phyloP scores from a whole-genome alignment of 1,140 invertebrate genomes.

The Drosophila fuyamai region DNA sequence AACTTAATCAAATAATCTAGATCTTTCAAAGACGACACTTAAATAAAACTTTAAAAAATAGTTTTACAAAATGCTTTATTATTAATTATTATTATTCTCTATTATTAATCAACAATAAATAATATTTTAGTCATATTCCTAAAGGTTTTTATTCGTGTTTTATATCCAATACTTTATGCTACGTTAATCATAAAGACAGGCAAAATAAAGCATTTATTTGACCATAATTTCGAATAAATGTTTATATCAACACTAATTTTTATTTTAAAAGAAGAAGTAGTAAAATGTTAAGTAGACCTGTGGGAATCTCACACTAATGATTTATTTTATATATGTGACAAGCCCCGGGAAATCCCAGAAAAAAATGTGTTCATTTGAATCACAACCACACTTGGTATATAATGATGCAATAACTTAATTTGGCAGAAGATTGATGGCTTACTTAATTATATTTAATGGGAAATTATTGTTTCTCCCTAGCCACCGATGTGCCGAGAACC shows the following conservation, averaged over 20 bases:
- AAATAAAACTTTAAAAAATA: not conserved
- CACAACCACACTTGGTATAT: too few species aligned
- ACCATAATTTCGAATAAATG: too few species aligned
- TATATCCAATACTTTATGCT: not conserved
- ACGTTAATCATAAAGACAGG: not conserved
- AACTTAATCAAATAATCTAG: too few species aligned
- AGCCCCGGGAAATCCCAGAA: not conserved
- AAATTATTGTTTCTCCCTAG: conserved; percentile 14
- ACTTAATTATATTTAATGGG: not conserved
- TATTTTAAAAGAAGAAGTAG: too few species aligned
- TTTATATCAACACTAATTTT: too few species aligned
- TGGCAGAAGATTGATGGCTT: not conserved
- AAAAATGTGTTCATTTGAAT: not conserved
- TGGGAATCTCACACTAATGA: not conserved
- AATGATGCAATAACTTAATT: not conserved
- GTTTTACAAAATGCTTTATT: not conserved
- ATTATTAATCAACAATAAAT: not conserved
- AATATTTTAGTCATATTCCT: not conserved
- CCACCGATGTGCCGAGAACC: conserved; percentile 71
- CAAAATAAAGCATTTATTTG: not conserved
- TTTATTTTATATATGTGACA: not conserved
- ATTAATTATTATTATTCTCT: too few species aligned
- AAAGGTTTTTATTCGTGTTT: not conserved
- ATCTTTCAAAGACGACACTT: not conserved
- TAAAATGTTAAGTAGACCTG: not conserved